phyloP scores from a whole-genome alignment of 2,113 vertebrate species.

The Amphiprion ocellaris region DNA sequence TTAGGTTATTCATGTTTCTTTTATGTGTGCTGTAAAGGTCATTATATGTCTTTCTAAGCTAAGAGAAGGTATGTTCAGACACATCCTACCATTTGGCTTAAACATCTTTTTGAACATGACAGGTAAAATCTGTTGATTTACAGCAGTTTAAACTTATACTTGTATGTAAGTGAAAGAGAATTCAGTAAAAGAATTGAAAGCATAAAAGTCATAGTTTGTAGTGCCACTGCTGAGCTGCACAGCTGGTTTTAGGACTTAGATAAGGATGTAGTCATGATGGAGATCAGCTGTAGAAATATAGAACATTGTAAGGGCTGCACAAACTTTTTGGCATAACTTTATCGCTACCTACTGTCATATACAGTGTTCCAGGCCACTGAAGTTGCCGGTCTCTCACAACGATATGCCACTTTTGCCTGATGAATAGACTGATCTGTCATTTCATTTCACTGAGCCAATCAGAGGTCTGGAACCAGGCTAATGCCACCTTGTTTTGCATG shows the following conservation, averaged over 20 bases:
- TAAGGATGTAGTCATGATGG: too few species aligned
- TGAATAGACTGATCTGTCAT: neutral
- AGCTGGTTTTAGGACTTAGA: too few species aligned
- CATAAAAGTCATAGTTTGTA: too few species aligned
- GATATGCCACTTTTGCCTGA: neutral
- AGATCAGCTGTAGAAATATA: too few species aligned
- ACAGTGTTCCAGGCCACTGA: too few species aligned
- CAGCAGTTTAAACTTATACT: neutral
- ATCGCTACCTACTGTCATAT: too few species aligned
- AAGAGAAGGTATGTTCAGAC: slow-evolving; percentile 9
- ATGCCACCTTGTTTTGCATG: neutral
- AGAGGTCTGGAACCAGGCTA: neutral
- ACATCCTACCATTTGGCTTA: slow-evolving; percentile 23
- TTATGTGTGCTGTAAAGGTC: slow-evolving; percentile 3
- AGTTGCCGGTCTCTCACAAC: neutral
- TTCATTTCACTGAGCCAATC: neutral
- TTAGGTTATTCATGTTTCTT: slow-evolving; percentile 29
- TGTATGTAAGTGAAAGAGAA: neutral
- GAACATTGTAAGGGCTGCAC: too few species aligned
- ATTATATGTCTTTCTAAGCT: neutral
- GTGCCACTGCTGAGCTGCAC: too few species aligned
- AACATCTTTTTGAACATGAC: slow-evolving; percentile 1
- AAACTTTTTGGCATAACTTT: too few species aligned
- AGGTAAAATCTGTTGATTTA: neutral
- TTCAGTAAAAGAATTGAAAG: too few species aligned